A percentile compares a stretch with the other conserved stretches of the same genome.
Evolutionary conservation across 2,888 invertebrate species (phyloP).

Genomic region (Tenthredo amoena): DNA sequence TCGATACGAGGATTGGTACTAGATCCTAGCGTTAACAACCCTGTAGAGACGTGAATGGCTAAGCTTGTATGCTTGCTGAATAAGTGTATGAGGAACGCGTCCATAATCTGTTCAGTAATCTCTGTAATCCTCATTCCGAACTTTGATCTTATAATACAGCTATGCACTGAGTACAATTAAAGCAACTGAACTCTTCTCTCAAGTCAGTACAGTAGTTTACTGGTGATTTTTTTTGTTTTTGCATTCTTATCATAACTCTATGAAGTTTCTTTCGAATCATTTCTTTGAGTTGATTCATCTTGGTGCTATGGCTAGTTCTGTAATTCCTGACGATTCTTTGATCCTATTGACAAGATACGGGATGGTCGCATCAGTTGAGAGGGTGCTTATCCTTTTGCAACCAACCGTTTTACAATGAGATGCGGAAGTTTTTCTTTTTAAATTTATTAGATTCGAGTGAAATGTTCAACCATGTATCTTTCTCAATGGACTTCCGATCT

Average conservation of each 20-base stretch:
- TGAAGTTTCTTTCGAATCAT: not conserved
- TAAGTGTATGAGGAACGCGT: not conserved
- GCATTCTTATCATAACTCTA: not conserved
- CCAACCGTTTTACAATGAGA: not conserved
- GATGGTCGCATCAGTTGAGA: not conserved
- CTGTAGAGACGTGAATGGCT: not conserved
- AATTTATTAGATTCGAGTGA: not conserved
- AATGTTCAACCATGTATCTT: not conserved
- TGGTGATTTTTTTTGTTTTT: not conserved
- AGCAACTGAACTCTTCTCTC: not conserved
- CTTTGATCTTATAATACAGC: not conserved
- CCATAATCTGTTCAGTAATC: not conserved
- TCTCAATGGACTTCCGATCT: not conserved
- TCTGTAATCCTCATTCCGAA: not conserved
- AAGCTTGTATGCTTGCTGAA: not conserved
- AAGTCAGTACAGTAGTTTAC: not conserved
- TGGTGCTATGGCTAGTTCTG: not conserved
- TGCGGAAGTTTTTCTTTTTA: not conserved
- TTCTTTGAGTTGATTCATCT: not conserved
- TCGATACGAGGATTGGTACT: constrained; percentile 9
- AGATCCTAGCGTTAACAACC: constrained; percentile 22
- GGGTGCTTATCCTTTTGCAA: not conserved
- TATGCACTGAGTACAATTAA: not conserved
- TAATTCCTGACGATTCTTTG: not conserved
- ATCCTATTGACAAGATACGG: not conserved